Evolutionary conservation across 2,888 invertebrate genomes (phyloP).

Genomic region (Branchellion lobata): DNA sequence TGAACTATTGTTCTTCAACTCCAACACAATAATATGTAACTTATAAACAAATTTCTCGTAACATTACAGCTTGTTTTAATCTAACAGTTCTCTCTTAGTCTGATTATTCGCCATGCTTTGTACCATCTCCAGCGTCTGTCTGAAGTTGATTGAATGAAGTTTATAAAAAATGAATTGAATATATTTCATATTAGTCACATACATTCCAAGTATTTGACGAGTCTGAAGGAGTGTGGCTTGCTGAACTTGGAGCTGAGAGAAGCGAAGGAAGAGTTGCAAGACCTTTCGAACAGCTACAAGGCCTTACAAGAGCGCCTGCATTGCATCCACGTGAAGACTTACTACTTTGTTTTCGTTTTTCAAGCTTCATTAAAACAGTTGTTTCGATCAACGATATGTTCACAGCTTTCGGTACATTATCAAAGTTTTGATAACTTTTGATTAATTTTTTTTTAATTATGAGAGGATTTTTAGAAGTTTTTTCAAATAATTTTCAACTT

Average conservation of each 20-base stretch:
- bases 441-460: not conserved
- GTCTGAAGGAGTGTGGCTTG: conserved; percentile 21
- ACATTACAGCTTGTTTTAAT: no score
- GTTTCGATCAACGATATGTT: not conserved
- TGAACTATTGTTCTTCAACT: no score
- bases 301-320: conserved; percentile 3
- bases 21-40: no score
- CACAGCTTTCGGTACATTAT: not conserved
- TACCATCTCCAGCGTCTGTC: no score
- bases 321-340: not conserved
- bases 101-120: no score
- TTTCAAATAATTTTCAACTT: not conserved
- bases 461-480: not conserved
- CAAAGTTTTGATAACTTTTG: not conserved
- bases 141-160: no score
- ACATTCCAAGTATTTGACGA: conserved; percentile 17
- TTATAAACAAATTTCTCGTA: no score
- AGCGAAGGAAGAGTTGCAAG: conserved; percentile 27
- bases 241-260: conserved; percentile 27
- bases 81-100: no score
- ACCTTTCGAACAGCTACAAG: conserved; percentile 15
- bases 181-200: no score
- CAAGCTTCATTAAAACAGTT: not conserved
- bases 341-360: no score
- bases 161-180: no score